Evolutionary conservation across 2,888 invertebrate genomes (phyloP), one percentile per base, ranked within the genome.

Genomic region (Leptodirus hochenwartii): DNA sequence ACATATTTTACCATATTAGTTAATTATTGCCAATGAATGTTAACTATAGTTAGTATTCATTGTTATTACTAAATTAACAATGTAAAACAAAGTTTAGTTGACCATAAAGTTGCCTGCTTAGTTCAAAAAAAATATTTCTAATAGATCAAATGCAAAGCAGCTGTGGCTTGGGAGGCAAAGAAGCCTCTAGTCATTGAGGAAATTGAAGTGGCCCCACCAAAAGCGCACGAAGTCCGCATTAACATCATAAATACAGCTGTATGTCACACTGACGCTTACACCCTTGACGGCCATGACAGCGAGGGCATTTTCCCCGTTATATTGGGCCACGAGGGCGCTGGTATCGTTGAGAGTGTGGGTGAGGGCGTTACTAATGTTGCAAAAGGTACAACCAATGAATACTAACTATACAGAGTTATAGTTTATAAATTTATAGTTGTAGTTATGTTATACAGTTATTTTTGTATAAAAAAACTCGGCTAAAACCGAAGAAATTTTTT

Each of bases 81-180:
- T n/a, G n/a, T n/a, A n/a, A n/a, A n/a, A n/a, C n/a, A n/a, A n/a
- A n/a, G n/a, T n/a, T n/a, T n/a, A n/a, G n/a, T n/a, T n/a, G n/a
- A n/a, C n/a, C n/a, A n/a, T n/a, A n/a, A n/a, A n/a, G n/a, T n/a
- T n/a, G n/a, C n/a, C n/a, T n/a, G n/a, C n/a, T n/a, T n/a, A n/a
- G n/a, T n/a, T n/a, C n/a, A n/a, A n/a, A n/a, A n/a, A n/a, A n/a
- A n/a, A n/a, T n/a, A n/a, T n/a, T n/a, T n/a, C n/a, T n/a, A n/a
- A n/a, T n/a, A n/a, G n/a, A n/a, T n/a, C n/a, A n/a, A n/a, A n/a
- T 98, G 96, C 54, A 70, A 69, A 48, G 98, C 98, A 13, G 96
- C 95, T 2, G 87, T 98, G 11, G 95, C 96, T 4, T 98, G 96
- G 96, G 81, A 73, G 44, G 73, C 87, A 29, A 90, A 90, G 41